Percentiles rank a stretch among this genome's conserved stretches.
Conservation (phyloP, 2,888 invertebrate species). For the Gymnocheta viridis region DNA sequence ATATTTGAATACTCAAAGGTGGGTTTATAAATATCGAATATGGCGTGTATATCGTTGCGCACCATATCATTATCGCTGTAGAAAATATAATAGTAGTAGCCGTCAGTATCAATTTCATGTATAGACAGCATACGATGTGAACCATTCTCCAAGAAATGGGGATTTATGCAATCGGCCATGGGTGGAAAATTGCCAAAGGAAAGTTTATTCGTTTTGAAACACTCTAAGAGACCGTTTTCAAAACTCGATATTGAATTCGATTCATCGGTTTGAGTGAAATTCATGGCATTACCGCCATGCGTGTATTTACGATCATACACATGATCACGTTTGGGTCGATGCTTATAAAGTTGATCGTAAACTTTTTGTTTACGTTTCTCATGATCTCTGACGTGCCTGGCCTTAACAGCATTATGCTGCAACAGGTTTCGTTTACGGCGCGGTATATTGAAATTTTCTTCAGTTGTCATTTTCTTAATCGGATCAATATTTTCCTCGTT, state of each 20-base stretch:
- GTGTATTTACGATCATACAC: constrained; percentile 88
- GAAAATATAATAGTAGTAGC: constrained; percentile 94
- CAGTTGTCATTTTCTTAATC: not conserved
- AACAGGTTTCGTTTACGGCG: constrained; percentile 22
- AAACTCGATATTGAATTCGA: constrained; percentile 91
- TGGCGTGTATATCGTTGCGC: constrained; percentile 90
- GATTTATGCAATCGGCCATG: constrained; percentile 86
- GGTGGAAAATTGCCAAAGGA: constrained; percentile 88
- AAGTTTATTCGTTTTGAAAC: constrained; percentile 90
- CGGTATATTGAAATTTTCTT: constrained; percentile 9
- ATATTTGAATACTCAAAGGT: constrained; percentile 88
- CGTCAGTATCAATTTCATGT: constrained; percentile 89
- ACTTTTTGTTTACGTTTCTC: constrained; percentile 70
- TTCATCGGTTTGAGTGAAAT: constrained; percentile 84
- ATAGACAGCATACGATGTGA: constrained; percentile 86
- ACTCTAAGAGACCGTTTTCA: constrained; percentile 88
- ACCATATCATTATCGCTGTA: constrained; percentile 93
- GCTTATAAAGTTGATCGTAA: constrained; percentile 76
- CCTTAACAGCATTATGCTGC: not conserved
- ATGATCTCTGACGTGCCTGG: constrained; percentile 14
- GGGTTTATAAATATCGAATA: constrained; percentile 93
- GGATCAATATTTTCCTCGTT: constrained; percentile 40
- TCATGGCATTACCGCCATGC: constrained; percentile 88
- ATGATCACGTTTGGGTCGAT: constrained; percentile 79
- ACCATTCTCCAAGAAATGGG: constrained; percentile 87